These are phyloP conservation scores for Dioctria rufipes DNA, from an alignment of 2,888 invertebrate species.

Conservation along the genomic window DNA sequence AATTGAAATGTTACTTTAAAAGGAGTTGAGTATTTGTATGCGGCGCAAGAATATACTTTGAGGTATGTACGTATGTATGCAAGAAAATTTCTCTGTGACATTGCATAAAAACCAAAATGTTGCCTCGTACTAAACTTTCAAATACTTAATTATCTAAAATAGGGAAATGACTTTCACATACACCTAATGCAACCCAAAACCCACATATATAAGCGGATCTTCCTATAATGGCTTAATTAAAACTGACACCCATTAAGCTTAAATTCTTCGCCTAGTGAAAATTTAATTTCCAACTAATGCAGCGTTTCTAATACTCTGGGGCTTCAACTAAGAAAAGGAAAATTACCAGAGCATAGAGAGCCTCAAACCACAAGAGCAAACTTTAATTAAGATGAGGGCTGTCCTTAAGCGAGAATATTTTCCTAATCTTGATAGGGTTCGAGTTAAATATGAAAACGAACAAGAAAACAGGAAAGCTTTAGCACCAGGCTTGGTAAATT, in stretches of 20 bases:
- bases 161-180: background rate
- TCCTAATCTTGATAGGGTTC: conserved; percentile 37
- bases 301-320: conserved; percentile 1
- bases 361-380: conserved; percentile 13
- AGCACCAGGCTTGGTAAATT: background rate
- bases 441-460: conserved; percentile 17
- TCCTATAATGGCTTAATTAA: conserved; percentile 41
- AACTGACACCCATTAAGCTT: conserved; percentile 46
- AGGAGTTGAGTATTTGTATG: no score
- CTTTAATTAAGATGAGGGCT: conserved; percentile 48
- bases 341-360: conserved; percentile 10
- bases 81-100: no score
- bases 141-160: no score
- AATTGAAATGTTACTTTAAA: no score
- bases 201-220: background rate
- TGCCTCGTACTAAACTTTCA: no score
- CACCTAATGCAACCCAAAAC: background rate
- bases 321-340: background rate
- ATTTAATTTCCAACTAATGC: conserved; percentile 17
- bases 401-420: conserved; percentile 29
- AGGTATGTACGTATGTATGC: no score
- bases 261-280: conserved; percentile 30
- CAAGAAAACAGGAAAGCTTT: background rate
- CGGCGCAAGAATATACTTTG: no score
- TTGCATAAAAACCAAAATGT: no score